Evolutionary conservation across 2,797 vertebrate genomes (phyloP), one percentile per base, ranked within the genome.

Genomic region (Alcedo quadribrachys): DNA sequence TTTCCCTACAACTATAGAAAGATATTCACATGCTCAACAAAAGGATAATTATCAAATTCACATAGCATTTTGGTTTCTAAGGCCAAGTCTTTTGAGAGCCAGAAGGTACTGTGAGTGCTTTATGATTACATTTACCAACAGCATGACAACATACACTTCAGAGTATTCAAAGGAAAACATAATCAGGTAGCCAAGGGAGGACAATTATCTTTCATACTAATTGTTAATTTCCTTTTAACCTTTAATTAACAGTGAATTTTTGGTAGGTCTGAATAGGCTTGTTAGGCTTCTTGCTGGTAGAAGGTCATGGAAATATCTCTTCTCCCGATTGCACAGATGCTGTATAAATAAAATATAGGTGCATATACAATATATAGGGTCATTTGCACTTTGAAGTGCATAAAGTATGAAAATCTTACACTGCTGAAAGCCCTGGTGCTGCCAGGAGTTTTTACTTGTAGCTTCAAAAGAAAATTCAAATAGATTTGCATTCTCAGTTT

Each of bases 171-270:
- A 92, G 78, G 90, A 89, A 92, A 95, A 92, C 74, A 94, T 92
- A 95, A 96, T 97, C 95, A 94, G 89, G 85, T 96, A 97, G 93
- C 95, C 96, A 96, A 97, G 96, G 95, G 94, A 96, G 94, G 93
- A 96, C 92, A 95, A 97, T 97, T 97, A 97, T 95, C 94, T 97
- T 97, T 96, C 94, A 96, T 92, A 89, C 94, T 97, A 97, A 97
- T 96, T 97, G 96, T 95, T 92, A 96, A 97, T 84, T 96, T 90
- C 73, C 92, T 92, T 96, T 97, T 97, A 97, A 97, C 97, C 97
- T 97, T 98, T 97, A 97, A 97, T 98, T 97, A 97, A 86, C 91
- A 96, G 76, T 94, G 96, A 96, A 97, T 96, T 97, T 96, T 95
- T 96, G 96, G 90, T 97, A 81, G 84, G 70, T 85, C 75, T 90